Evolutionary conservation across 1,140 invertebrate species (phyloP), one percentile per base, ranked within the genome.

Genomic region (Tetramorium parvispinum): DNA sequence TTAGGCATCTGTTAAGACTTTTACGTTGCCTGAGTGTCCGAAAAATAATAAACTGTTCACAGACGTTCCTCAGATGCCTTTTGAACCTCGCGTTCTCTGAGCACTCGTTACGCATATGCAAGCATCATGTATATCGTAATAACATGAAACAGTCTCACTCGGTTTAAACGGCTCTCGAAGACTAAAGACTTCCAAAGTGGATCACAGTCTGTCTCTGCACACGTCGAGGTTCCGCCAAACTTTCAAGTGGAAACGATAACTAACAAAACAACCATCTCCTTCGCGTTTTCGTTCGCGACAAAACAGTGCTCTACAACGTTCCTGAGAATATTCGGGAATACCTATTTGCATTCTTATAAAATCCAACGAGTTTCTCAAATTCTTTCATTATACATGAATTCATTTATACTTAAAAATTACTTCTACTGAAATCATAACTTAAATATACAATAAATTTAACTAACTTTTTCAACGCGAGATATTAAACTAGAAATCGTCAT

Each of bases 141-240:
- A 66, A 85, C 76, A 82, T 79, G 78, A 82, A 87, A 78, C 43
- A 90, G 76, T 91, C 87, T 92, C 91, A 91, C 89, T 89, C 87
- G 53, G 68, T 91, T 68, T 88, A 91, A 91, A 92, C 82, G 86
- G 87, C 89, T 92, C 89, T 93, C 91, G 91, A 94, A 94, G 93
- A 94, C 91, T 93, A 93, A 92, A 91, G 91, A 94, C 91, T 93
- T 92, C 91, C 92, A 92, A 93, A 90, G 82, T 92, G 92, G 91
- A 95, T 95, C 94, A 94, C 94, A 95, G 94, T 95, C 91, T 93
- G 91, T 93, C 92, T 93, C 92, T 93, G 91, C 91, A 93, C 91
- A 93, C 91, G 75, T 92, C 88, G 71, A 88, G 75, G 86, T 85
- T 91, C 86, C 91, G 86, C 83, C 63, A 91, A 70, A 83, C 83